Evolutionary conservation across 2,797 vertebrate species (phyloP), one percentile per base, ranked within the genome.

Genomic region (Bovichtus variegatus): DNA sequence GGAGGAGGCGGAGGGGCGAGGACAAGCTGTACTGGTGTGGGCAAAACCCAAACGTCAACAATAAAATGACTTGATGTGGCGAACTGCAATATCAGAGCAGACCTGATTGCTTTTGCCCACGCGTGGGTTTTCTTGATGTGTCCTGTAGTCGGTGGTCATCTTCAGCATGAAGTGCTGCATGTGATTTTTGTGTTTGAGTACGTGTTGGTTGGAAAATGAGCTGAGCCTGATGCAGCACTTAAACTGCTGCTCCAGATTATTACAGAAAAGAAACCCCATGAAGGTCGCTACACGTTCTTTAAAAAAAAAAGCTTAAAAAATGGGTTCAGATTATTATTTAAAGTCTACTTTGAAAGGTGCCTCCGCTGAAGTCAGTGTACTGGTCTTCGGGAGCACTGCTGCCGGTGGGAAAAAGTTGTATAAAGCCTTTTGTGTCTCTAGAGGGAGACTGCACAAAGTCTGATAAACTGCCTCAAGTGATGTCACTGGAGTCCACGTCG

Each of bases 21-120:
- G 97, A 96, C 88, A 97, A 97, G 76, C 85, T 97, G 57, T 96
- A 97, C 78, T 98, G 97, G 97, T 96, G 97, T 38, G 96, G 96
- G 43, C 90, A 97, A 94, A 94, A 97, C 89, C 88, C 81, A 31
- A 90, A 87, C 1, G 76, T 78, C 77, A 93, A 94, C 87, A 89
- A 95, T 19, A 90, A 93, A 85, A 84, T 92, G 69, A 91, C 85
- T 76, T 92, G 78, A 92, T 54, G 71, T 23, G 60, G 41, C 9
- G 2, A 18, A 3, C 36, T 23, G 43, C 13, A 29, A 8, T 21
- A 7, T 41, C 1, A 25, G 1, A 15, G 21, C 60, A 34, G 47
- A 73, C 12, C 3, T 34, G n/a, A 13, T 10, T 49, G 64, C 23
- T 41, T 71, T 61, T n/a, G 25, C 44, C 38, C 19, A 62, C 58